Base-by-base conservation (phyloP, 2,888 invertebrate genomes). In the Spilarctia lutea region DNA sequence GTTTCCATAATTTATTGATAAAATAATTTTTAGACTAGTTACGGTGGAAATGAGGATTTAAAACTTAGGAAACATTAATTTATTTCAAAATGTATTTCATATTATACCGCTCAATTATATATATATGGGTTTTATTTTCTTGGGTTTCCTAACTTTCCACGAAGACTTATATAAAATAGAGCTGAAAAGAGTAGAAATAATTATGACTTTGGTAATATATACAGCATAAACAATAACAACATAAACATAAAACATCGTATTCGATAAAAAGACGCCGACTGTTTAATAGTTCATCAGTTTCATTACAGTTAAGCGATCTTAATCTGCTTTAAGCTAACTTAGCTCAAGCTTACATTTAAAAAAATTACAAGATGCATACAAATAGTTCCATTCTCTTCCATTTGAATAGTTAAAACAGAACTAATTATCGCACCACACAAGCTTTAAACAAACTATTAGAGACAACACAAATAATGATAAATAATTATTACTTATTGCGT, bases 131-230 rank as follows among this genome's bases (percentile, higher is more conserved):
- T 27, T 56, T 13, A 27, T 10, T 56, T 24, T 56, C 6, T 56
- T 56, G n/a, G n/a, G 11, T 56, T 56, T 56, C n/a, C n/a, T 56
- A 56, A 60, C 1, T 60, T 27, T 27, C 27, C 7, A 56, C 27
- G 27, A 60, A 10, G 27, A 27, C 27, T 60, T 60, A 60, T 60
- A 60, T 60, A 27, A 60, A 60, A 27, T 27, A 56, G 16, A 63
- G 30, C 63, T 63, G 63, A 63, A 63, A 18, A 63, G 63, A 63
- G 63, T 63, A 63, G 30, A 63, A 63, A 63, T 63, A 30, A 63
- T 16, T 27, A 60, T 16, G 18, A 2, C 18, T 18, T 18, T 63
- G 30, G 16, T 60, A 27, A 60, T 16, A 60, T 16, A 18, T 48
- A 52, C 52, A 52, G 24, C 13, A 27, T 60, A 30, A 7, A 56